phyloP scores from a whole-genome alignment of 1,140 invertebrate species.

The Penaeus vannamei region DNA sequence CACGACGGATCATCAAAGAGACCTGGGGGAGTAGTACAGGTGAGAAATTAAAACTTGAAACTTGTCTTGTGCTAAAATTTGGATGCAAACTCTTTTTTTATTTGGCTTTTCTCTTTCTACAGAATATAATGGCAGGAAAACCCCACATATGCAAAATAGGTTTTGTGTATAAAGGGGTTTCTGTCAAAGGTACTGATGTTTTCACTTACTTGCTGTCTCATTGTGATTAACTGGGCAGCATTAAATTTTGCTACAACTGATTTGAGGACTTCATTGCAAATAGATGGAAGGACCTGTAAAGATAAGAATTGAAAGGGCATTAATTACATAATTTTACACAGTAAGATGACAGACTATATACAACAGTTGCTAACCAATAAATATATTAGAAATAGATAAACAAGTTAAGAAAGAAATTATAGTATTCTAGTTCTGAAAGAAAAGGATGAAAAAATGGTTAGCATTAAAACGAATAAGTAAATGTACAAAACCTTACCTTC shows the following conservation, averaged over 20 bases:
- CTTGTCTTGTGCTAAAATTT: too few species aligned
- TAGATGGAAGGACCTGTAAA: slow-evolving; percentile 84
- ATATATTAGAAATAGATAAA: too few species aligned
- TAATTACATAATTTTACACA: not conserved
- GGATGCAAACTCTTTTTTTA: too few species aligned
- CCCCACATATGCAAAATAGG: too few species aligned
- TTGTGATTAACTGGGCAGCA: slow-evolving; percentile 98
- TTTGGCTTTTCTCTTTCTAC: too few species aligned
- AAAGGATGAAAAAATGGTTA: too few species aligned
- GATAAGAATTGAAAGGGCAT: not conserved
- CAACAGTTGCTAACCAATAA: too few species aligned
- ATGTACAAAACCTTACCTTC: slow-evolving; percentile 69
- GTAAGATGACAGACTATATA: too few species aligned
- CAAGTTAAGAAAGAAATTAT: too few species aligned
- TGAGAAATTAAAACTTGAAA: too few species aligned
- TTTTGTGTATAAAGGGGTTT: not conserved
- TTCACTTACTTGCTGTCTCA: slow-evolving; percentile 89
- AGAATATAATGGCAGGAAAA: too few species aligned
- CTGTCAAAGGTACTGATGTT: not conserved
- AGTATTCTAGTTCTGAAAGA: too few species aligned
- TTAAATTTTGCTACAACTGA: slow-evolving; percentile 99
- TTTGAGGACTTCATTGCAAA: slow-evolving; percentile 99
- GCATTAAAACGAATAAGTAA: not conserved
- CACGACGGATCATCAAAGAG: slow-evolving; percentile 92
- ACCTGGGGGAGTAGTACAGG: slow-evolving; percentile 74